Percentiles rank a stretch among this genome's conserved stretches.
Conservation (phyloP, 2,797 vertebrate genomes). For the Oceanodroma leucorhoa region DNA sequence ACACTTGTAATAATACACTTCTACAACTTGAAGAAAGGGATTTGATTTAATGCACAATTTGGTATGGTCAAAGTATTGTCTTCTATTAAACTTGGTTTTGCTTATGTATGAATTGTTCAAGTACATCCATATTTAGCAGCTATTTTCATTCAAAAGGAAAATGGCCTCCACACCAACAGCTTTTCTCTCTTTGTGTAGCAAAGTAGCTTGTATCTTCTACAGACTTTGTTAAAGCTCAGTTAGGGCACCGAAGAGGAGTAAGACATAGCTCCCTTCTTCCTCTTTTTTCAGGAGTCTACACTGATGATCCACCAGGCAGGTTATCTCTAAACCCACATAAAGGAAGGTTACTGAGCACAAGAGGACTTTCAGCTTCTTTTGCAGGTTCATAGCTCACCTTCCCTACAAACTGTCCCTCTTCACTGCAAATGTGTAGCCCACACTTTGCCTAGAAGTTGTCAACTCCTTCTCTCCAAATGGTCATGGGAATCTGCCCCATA, state of each 20-base stretch:
- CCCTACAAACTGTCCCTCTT: not conserved
- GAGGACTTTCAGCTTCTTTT: not conserved
- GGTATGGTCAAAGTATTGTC: not conserved
- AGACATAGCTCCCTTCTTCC: not conserved
- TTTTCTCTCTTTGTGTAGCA: not conserved
- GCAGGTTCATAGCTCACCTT: rapidly evolving
- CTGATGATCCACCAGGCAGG: not conserved
- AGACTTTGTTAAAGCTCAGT: not conserved
- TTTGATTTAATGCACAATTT: not conserved
- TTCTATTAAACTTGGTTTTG: not conserved
- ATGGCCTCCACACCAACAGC: not conserved
- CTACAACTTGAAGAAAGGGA: not conserved
- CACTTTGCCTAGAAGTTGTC: not conserved
- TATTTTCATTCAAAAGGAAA: not conserved
- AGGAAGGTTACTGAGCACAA: not conserved
- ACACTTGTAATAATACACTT: not conserved
- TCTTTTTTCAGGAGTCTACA: not conserved
- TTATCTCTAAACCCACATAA: not conserved
- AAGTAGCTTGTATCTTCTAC: not conserved
- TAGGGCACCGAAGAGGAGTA: not conserved
- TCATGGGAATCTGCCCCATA: not conserved
- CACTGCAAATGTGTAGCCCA: not conserved
- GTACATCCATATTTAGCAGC: not conserved
- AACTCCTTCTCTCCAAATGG: not conserved
- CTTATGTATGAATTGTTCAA: not conserved